Base-by-base conservation (phyloP, 64 coral and sea anemone genomes). In the Montipora foliosa region DNA sequence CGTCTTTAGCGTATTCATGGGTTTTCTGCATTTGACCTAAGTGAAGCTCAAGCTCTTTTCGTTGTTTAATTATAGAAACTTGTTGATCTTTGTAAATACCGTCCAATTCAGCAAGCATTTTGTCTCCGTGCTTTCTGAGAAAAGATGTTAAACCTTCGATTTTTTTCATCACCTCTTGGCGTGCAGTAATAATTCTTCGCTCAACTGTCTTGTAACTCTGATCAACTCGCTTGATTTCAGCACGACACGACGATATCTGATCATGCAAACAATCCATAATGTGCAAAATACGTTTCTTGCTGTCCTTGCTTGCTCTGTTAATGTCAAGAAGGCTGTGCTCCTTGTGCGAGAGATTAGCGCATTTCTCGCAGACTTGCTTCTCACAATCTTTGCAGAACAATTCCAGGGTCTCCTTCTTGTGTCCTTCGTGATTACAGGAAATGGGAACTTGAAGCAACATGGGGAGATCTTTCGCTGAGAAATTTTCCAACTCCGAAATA, bases 11-110 rank as follows among this genome's bases (percentile, higher is more conserved):
- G 50, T 83, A 91, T 45, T 94, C 95, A 4, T 69, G 79, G 3
- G 92, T 76, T 60, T 88, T 91, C 67, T 87, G 85, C 95, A 97
- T 88, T 89, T 97, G 95, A 76, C 81, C 46, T 59, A 97, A 22
- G 51, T 90, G 78, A 60, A 58, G 64, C 47, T 97, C 92, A 13
- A 93, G 88, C 55, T 68, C 60, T 66, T 97, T 94, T 49, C 87
- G 90, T 44, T 97, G 87, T 58, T 77, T 51, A 20, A 74, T 87
- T 49, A 94, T 91, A 47, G 87, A 10, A 15, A 92, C 47, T 21
- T 92, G 76, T 85, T 93, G 95, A 75, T 97, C 92, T 60, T 67
- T 87, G 44, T 97, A 90, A 74, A 97, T 79, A n/a, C 61, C 51
- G 6, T 94, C 84, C 15, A 97, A 66, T 69, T 97, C 77, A 69